Conservation (phyloP, 2,113 vertebrate genomes). For the Zosterops borbonicus region DNA sequence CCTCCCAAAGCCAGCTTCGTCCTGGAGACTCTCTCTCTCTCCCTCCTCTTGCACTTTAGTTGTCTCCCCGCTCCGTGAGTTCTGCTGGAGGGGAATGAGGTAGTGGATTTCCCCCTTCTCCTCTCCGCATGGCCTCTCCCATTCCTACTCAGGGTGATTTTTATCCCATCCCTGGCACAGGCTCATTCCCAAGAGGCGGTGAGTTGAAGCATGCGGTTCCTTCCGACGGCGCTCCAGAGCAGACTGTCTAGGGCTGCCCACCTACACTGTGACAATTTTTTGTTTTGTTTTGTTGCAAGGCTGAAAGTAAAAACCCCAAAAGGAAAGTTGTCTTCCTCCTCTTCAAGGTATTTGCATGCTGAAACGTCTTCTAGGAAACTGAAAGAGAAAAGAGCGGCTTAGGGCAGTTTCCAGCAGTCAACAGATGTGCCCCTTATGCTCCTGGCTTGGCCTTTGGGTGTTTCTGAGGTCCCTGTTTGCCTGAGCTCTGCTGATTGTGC, state of each 20-base stretch:
- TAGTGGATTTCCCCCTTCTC: conserved; percentile 46
- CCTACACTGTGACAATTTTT: conserved; percentile 43
- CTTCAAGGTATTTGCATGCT: conserved; percentile 16
- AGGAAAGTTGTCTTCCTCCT: conserved; percentile 48
- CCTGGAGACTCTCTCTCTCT: neutral
- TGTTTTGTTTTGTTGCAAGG: conserved; percentile 27
- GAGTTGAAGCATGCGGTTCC: conserved; percentile 61
- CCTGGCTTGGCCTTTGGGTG: neutral
- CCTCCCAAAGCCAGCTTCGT: neutral
- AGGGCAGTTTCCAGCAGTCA: neutral
- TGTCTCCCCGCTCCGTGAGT: conserved; percentile 25
- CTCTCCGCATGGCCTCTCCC: neutral
- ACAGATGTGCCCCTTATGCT: fast-evolving
- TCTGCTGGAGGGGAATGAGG: conserved; percentile 38
- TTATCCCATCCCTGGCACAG: neutral
- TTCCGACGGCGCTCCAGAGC: conserved; percentile 15
- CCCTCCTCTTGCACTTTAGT: neutral
- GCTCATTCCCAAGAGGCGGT: conserved; percentile 36
- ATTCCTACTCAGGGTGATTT: neutral
- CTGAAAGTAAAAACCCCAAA: conserved; percentile 62
- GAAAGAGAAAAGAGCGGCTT: neutral
- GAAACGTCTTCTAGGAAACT: conserved; percentile 61
- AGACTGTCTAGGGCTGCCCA: conserved; percentile 38
- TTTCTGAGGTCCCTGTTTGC: neutral
- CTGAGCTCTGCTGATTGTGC: neutral